phyloP scores from a whole-genome alignment of 1,140 invertebrate genomes.

The Drosophila miranda region DNA sequence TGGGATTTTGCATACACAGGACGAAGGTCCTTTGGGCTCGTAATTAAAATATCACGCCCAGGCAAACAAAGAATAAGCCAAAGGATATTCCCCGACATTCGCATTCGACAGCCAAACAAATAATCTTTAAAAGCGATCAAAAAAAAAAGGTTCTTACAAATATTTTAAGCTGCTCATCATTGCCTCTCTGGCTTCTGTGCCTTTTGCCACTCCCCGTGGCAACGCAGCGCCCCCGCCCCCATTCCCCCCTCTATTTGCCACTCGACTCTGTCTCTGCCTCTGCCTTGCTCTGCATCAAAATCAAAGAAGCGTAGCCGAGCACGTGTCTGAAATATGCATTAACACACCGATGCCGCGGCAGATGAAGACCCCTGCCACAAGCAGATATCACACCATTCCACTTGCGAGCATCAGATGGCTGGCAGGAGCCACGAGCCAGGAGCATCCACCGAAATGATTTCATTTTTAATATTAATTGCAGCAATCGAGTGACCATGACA shows the following conservation, averaged over 20 bases:
- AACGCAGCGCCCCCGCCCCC: background rate
- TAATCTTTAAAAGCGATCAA: conserved; percentile 69
- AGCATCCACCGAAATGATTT: conserved; percentile 55
- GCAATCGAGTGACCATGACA: conserved; percentile 75
- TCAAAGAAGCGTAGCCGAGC: conserved; percentile 74
- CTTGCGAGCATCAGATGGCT: background rate
- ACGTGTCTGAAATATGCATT: conserved; percentile 80
- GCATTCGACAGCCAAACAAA: conserved; percentile 52
- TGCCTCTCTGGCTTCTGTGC: conserved; percentile 34
- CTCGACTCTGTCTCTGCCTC: conserved; percentile 2
- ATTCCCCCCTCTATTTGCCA: background rate
- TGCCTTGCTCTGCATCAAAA: conserved; percentile 55
- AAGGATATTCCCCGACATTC: conserved; percentile 11
- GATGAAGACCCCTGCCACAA: conserved; percentile 25
- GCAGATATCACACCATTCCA: conserved; percentile 32
- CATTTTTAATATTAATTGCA: conserved; percentile 80
- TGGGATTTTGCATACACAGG: conserved; percentile 45
- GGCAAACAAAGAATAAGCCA: conserved; percentile 51
- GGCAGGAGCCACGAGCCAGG: background rate
- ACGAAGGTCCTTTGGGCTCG: conserved; percentile 26
- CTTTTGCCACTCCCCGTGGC: conserved; percentile 17
- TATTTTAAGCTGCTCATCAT: conserved; percentile 77
- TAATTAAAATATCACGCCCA: conserved; percentile 80
- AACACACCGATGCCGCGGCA: conserved; percentile 57
- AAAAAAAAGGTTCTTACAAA: conserved; percentile 74